Conservation (phyloP, 2,888 invertebrate species). For the Oxytorus armatus region DNA sequence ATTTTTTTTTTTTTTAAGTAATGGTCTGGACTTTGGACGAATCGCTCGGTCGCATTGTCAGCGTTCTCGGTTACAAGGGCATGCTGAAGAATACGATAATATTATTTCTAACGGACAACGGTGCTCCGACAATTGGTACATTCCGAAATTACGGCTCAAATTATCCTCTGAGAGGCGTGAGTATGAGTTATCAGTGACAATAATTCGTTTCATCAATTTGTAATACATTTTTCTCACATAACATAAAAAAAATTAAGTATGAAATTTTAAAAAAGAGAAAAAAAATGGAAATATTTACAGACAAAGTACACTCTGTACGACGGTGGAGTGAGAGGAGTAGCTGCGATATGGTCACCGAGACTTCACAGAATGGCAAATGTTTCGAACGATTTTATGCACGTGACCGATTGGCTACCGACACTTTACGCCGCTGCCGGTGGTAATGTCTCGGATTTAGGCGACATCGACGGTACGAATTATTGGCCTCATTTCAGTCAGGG, state of each 20-base stretch:
- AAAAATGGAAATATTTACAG: slow-evolving; percentile 81
- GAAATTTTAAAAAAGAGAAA: background rate
- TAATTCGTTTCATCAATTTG: too few species aligned
- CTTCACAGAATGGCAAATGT: slow-evolving; percentile 86
- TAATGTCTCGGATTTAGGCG: slow-evolving; percentile 77
- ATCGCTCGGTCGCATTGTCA: slow-evolving; percentile 87
- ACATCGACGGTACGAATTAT: slow-evolving; percentile 85
- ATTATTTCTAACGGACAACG: slow-evolving; percentile 88
- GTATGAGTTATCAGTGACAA: too few species aligned
- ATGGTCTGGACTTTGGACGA: slow-evolving; percentile 88
- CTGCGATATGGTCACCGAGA: slow-evolving; percentile 89
- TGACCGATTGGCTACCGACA: slow-evolving; percentile 90
- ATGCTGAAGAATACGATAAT: slow-evolving; percentile 88
- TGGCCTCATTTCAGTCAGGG: slow-evolving; percentile 85
- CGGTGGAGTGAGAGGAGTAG: slow-evolving; percentile 88
- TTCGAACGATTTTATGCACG: slow-evolving; percentile 87
- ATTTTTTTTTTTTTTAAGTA: slow-evolving; percentile 80
- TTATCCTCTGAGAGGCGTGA: slow-evolving; percentile 87
- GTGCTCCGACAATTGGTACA: slow-evolving; percentile 86
- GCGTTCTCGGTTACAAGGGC: slow-evolving; percentile 85
- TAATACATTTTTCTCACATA: background rate
- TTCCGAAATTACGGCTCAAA: slow-evolving; percentile 87
- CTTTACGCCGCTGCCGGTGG: slow-evolving; percentile 88
- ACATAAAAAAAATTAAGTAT: background rate
- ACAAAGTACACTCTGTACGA: slow-evolving; percentile 90